Evolutionary conservation across 2,888 invertebrate species (phyloP).

Genomic region (Metalampra italica): DNA sequence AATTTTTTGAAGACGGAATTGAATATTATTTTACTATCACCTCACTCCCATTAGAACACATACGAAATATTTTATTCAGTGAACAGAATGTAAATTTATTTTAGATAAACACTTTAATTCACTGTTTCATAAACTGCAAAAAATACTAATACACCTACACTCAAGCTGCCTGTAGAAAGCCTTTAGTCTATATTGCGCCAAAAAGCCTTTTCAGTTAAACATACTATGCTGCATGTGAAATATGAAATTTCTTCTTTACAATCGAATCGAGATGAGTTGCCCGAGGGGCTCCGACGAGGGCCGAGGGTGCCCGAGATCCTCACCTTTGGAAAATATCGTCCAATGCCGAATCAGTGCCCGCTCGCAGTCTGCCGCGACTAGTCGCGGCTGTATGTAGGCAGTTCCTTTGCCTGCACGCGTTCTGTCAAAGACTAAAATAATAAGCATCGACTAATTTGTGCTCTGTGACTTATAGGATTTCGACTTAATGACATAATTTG

Average conservation of each 20-base stretch:
- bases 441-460: slow-evolving; percentile 25
- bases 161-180: too few relatives aligned
- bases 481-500: not conserved
- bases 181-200: not conserved
- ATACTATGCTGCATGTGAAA: slow-evolving; percentile 30
- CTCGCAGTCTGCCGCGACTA: slow-evolving; percentile 44
- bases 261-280: slow-evolving; percentile 65
- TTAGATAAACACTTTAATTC: too few relatives aligned
- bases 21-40: too few relatives aligned
- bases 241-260: slow-evolving; percentile 63
- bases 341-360: slow-evolving; percentile 72
- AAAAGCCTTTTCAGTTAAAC: slow-evolving; percentile 1
- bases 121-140: too few relatives aligned
- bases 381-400: slow-evolving; percentile 30
- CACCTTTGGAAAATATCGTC: slow-evolving; percentile 71
- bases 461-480: slow-evolving; percentile 1
- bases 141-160: too few relatives aligned
- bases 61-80: too few relatives aligned
- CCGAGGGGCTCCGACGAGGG: slow-evolving; percentile 52
- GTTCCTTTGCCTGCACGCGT: slow-evolving; percentile 31
- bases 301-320: slow-evolving; percentile 64
- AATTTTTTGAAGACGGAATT: too few relatives aligned
- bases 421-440: slow-evolving; percentile 35
- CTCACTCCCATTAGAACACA: too few relatives aligned
- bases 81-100: too few relatives aligned